Base-by-base conservation (phyloP, 2,113 vertebrate species). In the Ursus arctos region DNA sequence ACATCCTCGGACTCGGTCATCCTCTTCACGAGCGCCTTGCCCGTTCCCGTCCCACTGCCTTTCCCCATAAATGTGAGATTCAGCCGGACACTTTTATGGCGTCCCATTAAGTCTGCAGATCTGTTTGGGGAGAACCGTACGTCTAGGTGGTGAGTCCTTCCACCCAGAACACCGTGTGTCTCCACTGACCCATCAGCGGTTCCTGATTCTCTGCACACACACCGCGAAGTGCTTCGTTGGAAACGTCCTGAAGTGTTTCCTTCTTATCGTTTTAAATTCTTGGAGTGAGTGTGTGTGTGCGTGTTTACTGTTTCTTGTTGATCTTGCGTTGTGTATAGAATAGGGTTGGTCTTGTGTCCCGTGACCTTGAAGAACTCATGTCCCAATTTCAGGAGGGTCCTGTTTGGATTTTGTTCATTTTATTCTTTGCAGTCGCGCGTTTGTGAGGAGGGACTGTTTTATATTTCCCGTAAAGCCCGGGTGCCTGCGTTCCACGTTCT, bases 141-240 rank as follows among this genome's bases (percentile, higher is more conserved):
- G 4, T 4, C 19, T 21, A 14, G 4, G 6, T 6, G 24, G 3
- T 10, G 21, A 49, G 69, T 82, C 36, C 69, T 67, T 63, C 47
- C 2, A 6, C 65, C 69, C 33, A 53, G 7, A 21, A 14, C n/a
- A 65, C 11, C 1, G 22, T 0, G 3, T 8, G 24, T 71, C 33
- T 85, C 57, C 47, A 0, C 3, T 2, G 19, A 19, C 24, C n/a
- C 33, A 40, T 21, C 24, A n/a, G 15, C 11, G 0, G 71, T 69
- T 63, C 51, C 53, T 8, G 12, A 24, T 14, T 71, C 28, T 71
- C 10, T 14, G 59, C 31, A 1, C 6, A 16, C 31, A 19, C 1
- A 31, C 40, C 14, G 18, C 0, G 10, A 1, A 2, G 0, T 59
- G 53, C 69, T 51, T 24, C 7, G 11, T 67, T 79, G 51, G 71